phyloP scores from a whole-genome alignment of 53 echinoderm and acorn worm genomes.

The Zoroaster sp. region DNA sequence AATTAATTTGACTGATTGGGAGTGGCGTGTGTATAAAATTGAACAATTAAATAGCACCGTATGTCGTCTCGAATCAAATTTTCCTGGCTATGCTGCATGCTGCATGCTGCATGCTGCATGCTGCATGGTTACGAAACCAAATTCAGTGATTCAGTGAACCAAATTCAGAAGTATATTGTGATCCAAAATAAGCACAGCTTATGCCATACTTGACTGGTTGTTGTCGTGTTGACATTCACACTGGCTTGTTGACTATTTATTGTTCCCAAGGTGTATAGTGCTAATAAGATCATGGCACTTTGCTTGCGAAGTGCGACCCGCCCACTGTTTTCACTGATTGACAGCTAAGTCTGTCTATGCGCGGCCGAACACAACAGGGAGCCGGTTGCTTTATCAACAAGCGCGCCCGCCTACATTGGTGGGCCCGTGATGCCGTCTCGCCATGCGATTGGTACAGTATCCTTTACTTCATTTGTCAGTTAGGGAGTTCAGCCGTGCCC shows the following conservation, averaged over 20 bases:
- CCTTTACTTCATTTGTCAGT: slow-evolving; percentile 29
- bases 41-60: slow-evolving; percentile 50
- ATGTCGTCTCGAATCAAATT: slow-evolving; percentile 3
- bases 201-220: slow-evolving; percentile 2
- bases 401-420: slow-evolving; percentile 63
- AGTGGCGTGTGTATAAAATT: slow-evolving; percentile 31
- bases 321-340: slow-evolving; percentile 30
- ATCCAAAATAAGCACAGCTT: not conserved
- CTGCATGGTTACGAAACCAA: not conserved
- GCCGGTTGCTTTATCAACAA: slow-evolving; percentile 63
- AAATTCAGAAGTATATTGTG: not conserved
- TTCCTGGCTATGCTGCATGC: not conserved
- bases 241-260: slow-evolving; percentile 59
- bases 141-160: slow-evolving; percentile 32
- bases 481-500: slow-evolving; percentile 10
- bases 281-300: slow-evolving; percentile 62
- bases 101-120: slow-evolving; percentile 2
- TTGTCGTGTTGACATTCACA: slow-evolving; percentile 49
- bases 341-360: slow-evolving; percentile 31
- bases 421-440: slow-evolving; percentile 27
- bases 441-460: slow-evolving; percentile 55
- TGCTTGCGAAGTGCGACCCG: no score
- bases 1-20: slow-evolving; percentile 25
- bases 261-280: slow-evolving; percentile 51
- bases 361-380: slow-evolving; percentile 45